Percentiles rank a stretch among this genome's conserved stretches.
These are phyloP conservation scores for Trachemys scripta DNA, from an alignment of 2,113 vertebrate species.

Conservation along the genomic window DNA sequence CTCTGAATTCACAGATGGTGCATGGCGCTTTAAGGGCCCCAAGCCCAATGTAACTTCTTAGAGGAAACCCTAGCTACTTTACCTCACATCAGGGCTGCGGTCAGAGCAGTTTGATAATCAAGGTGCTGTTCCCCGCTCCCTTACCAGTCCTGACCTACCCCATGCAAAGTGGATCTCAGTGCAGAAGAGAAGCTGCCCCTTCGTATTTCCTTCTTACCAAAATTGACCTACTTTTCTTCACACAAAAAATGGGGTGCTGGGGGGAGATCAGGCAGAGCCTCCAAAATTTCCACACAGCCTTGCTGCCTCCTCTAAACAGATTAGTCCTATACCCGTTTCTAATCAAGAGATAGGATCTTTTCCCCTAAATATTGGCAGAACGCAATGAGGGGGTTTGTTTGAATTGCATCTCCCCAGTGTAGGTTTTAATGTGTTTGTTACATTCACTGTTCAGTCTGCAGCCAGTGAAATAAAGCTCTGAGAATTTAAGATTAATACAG, in stretches of 20 bases:
- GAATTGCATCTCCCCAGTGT: conserved; percentile 50
- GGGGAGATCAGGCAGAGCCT: neutral
- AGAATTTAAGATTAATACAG: conserved; percentile 75
- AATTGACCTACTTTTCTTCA: conserved; percentile 5
- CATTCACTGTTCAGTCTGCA: conserved; percentile 64
- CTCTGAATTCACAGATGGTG: neutral
- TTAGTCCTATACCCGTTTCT: conserved; percentile 19
- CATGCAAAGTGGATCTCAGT: neutral
- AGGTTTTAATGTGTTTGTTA: conserved; percentile 72
- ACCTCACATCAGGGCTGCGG: neutral
- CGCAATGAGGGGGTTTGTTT: conserved; percentile 41
- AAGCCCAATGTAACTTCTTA: neutral
- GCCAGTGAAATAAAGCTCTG: conserved; percentile 73
- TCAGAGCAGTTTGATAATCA: neutral
- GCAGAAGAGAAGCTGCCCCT: neutral
- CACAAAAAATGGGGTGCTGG: neutral
- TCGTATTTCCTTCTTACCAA: neutral
- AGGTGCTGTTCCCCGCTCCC: neutral
- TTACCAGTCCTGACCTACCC: conserved; percentile 2
- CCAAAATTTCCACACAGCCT: neutral
- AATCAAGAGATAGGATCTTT: neutral
- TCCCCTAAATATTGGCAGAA: conserved; percentile 20
- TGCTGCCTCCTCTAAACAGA: neutral
- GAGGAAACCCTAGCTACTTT: neutral
- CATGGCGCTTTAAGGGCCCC: neutral